These are phyloP conservation scores for Mareca penelope DNA, from an alignment of 2,797 vertebrate genomes.

Conservation along the genomic window DNA sequence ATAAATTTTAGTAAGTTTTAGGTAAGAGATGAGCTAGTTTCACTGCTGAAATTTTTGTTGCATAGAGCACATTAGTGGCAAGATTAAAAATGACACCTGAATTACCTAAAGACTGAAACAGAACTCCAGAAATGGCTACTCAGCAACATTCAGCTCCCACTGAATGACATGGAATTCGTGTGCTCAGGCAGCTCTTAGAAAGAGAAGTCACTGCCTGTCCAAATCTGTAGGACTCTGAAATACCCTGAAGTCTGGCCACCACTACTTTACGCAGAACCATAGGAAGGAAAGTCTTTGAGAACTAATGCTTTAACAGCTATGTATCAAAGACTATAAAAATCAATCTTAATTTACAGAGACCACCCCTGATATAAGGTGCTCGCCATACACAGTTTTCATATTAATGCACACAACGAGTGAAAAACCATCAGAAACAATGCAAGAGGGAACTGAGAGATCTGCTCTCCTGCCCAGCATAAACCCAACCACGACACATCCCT, in stretches of 20 bases:
- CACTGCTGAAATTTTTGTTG: neutral
- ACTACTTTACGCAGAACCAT: neutral
- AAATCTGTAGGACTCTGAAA: neutral
- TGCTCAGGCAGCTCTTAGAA: neutral
- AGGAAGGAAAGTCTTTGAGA: neutral
- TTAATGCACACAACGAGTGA: too few species aligned
- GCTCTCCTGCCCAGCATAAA: too few species aligned
- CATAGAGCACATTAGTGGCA: fast-evolving
- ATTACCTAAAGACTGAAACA: neutral
- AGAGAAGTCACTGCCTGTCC: neutral
- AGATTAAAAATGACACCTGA: neutral
- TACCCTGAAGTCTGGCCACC: neutral
- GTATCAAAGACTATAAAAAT: neutral
- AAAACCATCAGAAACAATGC: too few species aligned
- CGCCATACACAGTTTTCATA: too few species aligned
- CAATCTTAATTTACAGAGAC: neutral
- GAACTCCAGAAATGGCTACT: neutral
- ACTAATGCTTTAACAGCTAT: neutral
- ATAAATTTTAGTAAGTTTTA: neutral
- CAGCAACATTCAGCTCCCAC: neutral
- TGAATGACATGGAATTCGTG: neutral
- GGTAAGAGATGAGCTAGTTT: neutral
- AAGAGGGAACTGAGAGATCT: too few species aligned
- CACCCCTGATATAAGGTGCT: too few species aligned
- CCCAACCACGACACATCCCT: too few species aligned